Conservation (phyloP, 1,140 invertebrate species). For the Neuroterus valhalla region DNA sequence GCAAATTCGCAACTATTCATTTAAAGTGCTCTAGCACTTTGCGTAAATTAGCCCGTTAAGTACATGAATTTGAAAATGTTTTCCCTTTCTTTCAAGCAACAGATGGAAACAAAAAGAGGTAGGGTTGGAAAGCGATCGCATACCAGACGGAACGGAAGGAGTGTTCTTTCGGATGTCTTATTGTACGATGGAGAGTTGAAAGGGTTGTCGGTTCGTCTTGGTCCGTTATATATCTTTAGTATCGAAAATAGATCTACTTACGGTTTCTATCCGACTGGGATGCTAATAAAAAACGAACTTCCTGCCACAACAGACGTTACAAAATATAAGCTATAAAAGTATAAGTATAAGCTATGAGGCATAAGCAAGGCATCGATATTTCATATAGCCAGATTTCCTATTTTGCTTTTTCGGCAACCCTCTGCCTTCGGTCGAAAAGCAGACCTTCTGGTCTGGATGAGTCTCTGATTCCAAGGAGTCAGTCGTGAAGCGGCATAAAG, state of each 20-base stretch:
- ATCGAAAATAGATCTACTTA: constrained; percentile 22
- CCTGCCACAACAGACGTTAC: neutral
- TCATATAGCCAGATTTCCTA: constrained; percentile 42
- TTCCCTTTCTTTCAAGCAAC: neutral
- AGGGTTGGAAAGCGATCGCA: constrained; percentile 15
- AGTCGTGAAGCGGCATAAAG: constrained; percentile 59
- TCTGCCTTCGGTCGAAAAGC: constrained; percentile 15
- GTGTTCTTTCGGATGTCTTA: constrained; percentile 22
- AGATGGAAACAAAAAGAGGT: constrained; percentile 29
- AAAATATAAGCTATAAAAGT: neutral
- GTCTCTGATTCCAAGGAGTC: constrained; percentile 53
- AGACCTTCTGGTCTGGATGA: constrained; percentile 41
- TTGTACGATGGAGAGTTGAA: constrained; percentile 9
- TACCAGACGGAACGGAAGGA: constrained; percentile 32
- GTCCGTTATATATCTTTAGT: constrained; percentile 1
- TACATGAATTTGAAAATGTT: neutral
- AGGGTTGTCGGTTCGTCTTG: constrained; percentile 18
- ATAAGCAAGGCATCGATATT: neutral
- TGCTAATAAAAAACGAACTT: constrained; percentile 18
- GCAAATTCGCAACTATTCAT: too few relatives aligned
- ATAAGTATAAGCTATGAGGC: too few relatives aligned
- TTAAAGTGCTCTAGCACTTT: too few relatives aligned
- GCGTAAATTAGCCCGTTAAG: too few relatives aligned
- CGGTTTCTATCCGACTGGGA: neutral
- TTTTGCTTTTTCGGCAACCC: constrained; percentile 24